Evolutionary conservation across 2,888 invertebrate species (phyloP), one percentile per base, ranked within the genome.

Genomic region (Lycophotia porphyrea): DNA sequence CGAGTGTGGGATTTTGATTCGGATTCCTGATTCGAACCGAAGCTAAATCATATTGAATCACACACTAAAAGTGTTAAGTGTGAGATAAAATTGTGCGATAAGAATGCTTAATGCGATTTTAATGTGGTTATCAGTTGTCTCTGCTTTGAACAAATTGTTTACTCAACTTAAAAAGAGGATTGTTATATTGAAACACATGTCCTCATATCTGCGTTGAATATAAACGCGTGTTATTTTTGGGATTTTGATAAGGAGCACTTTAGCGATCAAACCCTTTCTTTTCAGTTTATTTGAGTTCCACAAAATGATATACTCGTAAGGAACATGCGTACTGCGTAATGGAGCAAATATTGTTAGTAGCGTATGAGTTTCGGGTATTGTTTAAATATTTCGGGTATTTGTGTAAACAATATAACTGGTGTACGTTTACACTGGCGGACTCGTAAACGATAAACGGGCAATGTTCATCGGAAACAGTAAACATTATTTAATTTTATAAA

Each of bases 381-480:
- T 87, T 84, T 80, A 74, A 81, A 82, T 81, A 82, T 80, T 72
- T 77, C 65, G 71, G 71, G 76, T 77, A 73, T 72, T 77, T 70
- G 63, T 67, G 74, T 61, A 85, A 80, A 87, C 71, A 85, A 60
- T 79, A 67, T 79, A 86, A 75, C 78, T 64, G 74, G 75, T 34
- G 61, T 84, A 84, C 49, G 75, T 81, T 87, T 78, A 79, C 72
- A 72, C 66, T 79, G 74, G 72, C 74, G 72, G 84, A 84, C 80
- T 85, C 82, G 84, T 88, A 87, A 88, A 88, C 81, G 86, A 87
- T 84, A 87, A 88, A 86, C 81, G 74, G 78, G 81, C 81, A 84
- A 83, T 78, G 85, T 87, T 87, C 85, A 88, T 89, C 85, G 89
- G 84, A 89, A 90, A 90, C 84, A 84, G 89, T 90, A 90, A 92